Evolutionary conservation across 2,797 vertebrate genomes (phyloP).

Genomic region (Florisuga fusca): DNA sequence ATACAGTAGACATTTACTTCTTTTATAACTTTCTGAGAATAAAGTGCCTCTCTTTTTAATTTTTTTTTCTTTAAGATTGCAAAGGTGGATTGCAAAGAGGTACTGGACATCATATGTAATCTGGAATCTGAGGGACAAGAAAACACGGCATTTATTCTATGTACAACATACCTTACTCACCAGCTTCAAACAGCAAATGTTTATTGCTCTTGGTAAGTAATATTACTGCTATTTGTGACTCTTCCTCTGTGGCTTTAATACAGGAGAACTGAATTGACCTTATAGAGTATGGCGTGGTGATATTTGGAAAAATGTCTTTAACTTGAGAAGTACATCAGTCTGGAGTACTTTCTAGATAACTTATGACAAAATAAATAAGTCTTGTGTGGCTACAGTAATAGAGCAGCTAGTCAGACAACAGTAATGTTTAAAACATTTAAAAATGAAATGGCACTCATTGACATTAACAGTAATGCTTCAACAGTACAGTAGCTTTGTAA

Average conservation of each 20-base stretch:
- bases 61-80: slow-evolving; percentile 85
- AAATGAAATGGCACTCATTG: neutral
- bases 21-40: neutral
- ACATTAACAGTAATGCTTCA: neutral
- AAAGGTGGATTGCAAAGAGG: slow-evolving; percentile 94
- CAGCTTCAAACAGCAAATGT: slow-evolving; percentile 95
- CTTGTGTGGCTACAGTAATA: neutral
- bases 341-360: neutral
- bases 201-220: slow-evolving; percentile 94
- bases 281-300: neutral
- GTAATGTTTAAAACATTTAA: neutral
- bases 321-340: neutral
- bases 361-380: neutral
- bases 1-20: slow-evolving; percentile 9
- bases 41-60: slow-evolving; percentile 2
- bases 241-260: neutral
- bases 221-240: neutral
- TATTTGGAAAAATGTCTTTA: neutral
- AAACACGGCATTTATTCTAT: slow-evolving; percentile 94
- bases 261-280: neutral
- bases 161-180: slow-evolving; percentile 96
- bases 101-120: slow-evolving; percentile 95
- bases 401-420: neutral
- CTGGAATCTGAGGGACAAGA: slow-evolving; percentile 96
- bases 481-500: neutral